phyloP scores from a whole-genome alignment of 2,113 vertebrate genomes.

The Neoarius graeffei region DNA sequence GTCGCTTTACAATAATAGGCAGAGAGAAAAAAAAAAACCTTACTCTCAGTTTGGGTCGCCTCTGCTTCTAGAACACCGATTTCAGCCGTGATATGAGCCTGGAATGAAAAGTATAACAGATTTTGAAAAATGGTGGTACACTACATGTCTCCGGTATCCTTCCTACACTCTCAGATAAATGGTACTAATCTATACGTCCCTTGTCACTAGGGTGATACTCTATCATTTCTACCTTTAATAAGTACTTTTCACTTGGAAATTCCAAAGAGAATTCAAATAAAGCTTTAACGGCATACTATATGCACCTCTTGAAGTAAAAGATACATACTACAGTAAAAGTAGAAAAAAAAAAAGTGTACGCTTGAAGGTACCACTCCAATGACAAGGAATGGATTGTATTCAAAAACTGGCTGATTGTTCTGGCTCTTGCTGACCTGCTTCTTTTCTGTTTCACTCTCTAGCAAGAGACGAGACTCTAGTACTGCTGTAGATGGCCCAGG shows the following conservation, averaged over 20 bases:
- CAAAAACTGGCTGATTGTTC: not conserved
- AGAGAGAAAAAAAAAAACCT: no score
- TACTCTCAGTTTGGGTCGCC: slow-evolving; percentile 49
- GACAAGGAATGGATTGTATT: not conserved
- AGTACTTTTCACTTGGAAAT: not conserved
- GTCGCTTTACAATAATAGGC: no score
- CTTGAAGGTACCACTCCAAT: not conserved
- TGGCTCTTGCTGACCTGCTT: not conserved
- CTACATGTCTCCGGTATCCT: not conserved
- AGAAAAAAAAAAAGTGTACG: not conserved
- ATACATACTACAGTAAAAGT: not conserved
- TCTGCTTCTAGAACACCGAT: not conserved
- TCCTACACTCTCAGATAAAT: no score
- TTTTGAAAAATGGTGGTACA: no score
- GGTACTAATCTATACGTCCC: not conserved
- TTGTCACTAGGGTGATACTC: not conserved
- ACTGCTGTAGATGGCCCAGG: not conserved
- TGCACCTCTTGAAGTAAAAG: not conserved
- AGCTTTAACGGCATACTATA: not conserved
- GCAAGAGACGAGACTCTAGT: not conserved
- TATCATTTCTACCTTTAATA: no score
- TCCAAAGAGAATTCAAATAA: not conserved
- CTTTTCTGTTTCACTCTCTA: not conserved
- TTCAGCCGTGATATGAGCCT: slow-evolving; percentile 55
- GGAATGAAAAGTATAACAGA: slow-evolving; percentile 40